Percentiles rank a stretch among this genome's conserved stretches.
Evolutionary conservation across 2,113 vertebrate genomes (phyloP).

Genomic region (Rattus rattus): DNA sequence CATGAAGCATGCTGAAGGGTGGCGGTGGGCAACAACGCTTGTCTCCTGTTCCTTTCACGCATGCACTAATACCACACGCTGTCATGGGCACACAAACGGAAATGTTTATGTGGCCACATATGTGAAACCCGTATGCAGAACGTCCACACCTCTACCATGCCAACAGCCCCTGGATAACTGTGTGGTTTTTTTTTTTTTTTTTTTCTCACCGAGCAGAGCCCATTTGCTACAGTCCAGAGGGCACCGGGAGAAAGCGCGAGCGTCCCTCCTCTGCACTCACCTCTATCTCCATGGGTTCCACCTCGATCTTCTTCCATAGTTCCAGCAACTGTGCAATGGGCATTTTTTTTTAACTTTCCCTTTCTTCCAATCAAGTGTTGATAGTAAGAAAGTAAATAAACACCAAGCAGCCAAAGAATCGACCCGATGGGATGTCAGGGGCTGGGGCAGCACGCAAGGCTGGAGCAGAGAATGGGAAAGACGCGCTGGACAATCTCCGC

Average conservation of each 20-base stretch:
- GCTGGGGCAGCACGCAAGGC: background rate
- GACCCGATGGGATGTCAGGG: background rate
- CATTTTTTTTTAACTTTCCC: constrained; percentile 79
- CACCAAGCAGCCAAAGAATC: rapidly evolving
- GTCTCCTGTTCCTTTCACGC: no score
- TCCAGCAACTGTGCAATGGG: constrained; percentile 89
- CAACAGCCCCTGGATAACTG: rapidly evolving
- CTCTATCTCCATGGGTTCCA: constrained; percentile 89
- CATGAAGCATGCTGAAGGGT: background rate
- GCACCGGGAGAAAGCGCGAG: rapidly evolving
- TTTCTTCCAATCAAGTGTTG: background rate
- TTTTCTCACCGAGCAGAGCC: rapidly evolving
- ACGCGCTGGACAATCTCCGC: background rate
- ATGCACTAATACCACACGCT: no score
- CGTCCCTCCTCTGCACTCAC: constrained; percentile 71
- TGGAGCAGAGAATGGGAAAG: background rate
- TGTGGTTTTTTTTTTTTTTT: no score
- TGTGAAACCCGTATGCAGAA: rapidly evolving
- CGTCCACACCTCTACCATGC: background rate
- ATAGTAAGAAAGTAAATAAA: background rate
- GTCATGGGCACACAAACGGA: rapidly evolving
- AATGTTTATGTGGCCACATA: background rate
- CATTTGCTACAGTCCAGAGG: background rate
- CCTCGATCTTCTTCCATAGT: constrained; percentile 89
- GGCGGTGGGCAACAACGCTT: background rate